Evolutionary conservation across 1,140 invertebrate species (phyloP).

Genomic region (Ylistrum balloti): DNA sequence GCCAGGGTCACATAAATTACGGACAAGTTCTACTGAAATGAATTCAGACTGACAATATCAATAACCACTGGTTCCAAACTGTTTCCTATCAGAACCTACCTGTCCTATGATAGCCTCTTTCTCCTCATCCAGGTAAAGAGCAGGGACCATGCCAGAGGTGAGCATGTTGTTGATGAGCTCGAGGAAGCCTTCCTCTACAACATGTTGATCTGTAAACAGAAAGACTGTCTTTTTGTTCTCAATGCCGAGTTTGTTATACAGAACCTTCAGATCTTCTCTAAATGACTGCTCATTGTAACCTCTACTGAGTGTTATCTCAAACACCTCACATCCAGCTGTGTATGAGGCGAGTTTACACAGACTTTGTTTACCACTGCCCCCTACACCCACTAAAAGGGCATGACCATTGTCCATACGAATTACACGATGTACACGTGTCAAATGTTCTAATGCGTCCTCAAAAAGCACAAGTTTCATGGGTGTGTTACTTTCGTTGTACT

Average conservation of each 20-base stretch:
- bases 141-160: conserved; percentile 92
- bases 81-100: conserved; percentile 65
- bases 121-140: conserved; percentile 93
- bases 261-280: conserved; percentile 91
- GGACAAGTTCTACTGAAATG: too few species aligned
- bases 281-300: conserved; percentile 92
- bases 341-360: conserved; percentile 81
- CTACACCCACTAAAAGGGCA: conserved; percentile 92
- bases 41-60: too few species aligned
- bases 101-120: conserved; percentile 89
- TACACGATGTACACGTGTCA: conserved; percentile 92
- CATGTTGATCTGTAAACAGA: conserved; percentile 91
- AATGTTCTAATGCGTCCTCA: conserved; percentile 93
- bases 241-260: conserved; percentile 90
- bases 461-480: conserved; percentile 91
- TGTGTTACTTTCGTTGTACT: conserved; percentile 89
- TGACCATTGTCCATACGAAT: conserved; percentile 93
- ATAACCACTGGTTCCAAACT: neutral
- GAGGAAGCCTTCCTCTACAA: conserved; percentile 88
- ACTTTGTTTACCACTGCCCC: conserved; percentile 91
- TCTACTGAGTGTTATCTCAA: conserved; percentile 91
- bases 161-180: conserved; percentile 95
- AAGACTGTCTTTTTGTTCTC: conserved; percentile 91
- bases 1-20: too few species aligned
- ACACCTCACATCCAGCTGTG: conserved; percentile 87